Percentiles rank a stretch among this genome's conserved stretches.
Conservation (phyloP, 2,113 vertebrate species). For the Blennius ocellaris region DNA sequence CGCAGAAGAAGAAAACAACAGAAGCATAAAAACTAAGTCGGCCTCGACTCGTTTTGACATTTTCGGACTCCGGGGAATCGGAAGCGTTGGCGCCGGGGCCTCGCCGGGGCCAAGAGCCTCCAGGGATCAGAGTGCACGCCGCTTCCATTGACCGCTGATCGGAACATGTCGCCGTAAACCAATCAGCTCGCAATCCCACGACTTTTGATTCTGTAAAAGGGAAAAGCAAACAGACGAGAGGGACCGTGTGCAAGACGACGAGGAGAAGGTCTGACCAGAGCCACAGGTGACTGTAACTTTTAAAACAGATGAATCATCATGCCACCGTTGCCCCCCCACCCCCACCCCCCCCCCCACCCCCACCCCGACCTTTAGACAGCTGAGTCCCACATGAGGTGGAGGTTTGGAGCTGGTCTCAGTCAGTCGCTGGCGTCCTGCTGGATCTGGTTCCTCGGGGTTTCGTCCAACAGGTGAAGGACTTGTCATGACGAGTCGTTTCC, state of each 20-base stretch:
- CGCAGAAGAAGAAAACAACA: too few species aligned
- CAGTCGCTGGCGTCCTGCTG: slow-evolving; percentile 21
- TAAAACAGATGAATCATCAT: background rate
- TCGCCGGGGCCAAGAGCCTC: too few species aligned
- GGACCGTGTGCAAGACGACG: too few species aligned
- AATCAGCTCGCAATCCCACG: background rate
- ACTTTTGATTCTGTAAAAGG: slow-evolving; percentile 27
- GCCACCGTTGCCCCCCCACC: background rate
- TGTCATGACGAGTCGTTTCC: background rate
- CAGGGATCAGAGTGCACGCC: too few species aligned
- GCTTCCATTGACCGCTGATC: background rate
- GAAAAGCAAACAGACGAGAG: slow-evolving; percentile 5
- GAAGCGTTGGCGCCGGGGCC: too few species aligned
- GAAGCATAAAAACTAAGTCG: too few species aligned
- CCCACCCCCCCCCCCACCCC: slow-evolving; percentile 15
- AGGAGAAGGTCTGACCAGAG: too few species aligned
- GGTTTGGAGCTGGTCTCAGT: slow-evolving; percentile 28
- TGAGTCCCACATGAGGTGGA: slow-evolving; percentile 36
- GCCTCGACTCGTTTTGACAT: too few species aligned
- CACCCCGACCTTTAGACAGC: slow-evolving; percentile 61
- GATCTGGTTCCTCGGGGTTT: slow-evolving; percentile 9
- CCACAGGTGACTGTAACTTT: background rate
- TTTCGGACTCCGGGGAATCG: too few species aligned
- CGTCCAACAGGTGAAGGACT: slow-evolving; percentile 36
- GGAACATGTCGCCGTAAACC: background rate